phyloP scores from a whole-genome alignment of 2,797 vertebrate genomes.

The Orientallactaga sibirica region DNA sequence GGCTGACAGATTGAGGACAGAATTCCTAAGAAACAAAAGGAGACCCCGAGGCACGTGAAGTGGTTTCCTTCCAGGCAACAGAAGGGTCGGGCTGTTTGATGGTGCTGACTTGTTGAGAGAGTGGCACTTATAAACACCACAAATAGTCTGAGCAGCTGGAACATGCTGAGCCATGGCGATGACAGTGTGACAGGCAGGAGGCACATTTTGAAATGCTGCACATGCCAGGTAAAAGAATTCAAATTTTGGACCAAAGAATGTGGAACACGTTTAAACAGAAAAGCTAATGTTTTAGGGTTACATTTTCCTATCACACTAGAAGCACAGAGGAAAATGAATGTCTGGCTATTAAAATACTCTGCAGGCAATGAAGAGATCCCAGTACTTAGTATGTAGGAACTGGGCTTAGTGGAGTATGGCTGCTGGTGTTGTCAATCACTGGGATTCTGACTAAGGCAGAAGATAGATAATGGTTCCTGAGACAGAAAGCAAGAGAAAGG shows the following conservation, averaged over 20 bases:
- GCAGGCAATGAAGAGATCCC: background rate
- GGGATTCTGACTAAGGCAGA: background rate
- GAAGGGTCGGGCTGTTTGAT: background rate
- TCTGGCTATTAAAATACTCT: constrained; percentile 3
- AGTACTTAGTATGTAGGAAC: background rate
- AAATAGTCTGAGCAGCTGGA: background rate
- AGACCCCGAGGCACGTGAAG: background rate
- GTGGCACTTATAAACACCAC: background rate
- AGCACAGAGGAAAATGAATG: constrained; percentile 22
- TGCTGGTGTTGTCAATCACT: background rate
- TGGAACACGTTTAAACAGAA: background rate
- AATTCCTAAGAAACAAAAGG: background rate
- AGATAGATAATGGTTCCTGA: background rate
- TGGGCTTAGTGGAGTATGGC: background rate
- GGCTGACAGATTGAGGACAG: background rate
- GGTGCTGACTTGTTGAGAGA: background rate
- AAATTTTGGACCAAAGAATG: constrained; percentile 38
- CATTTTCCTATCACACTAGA: constrained; percentile 48
- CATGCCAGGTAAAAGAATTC: constrained; percentile 48
- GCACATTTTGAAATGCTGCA: constrained; percentile 55
- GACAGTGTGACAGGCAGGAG: constrained; percentile 46
- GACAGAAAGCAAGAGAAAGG: background rate
- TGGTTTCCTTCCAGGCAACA: background rate
- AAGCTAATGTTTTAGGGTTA: background rate
- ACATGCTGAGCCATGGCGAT: background rate